A percentile compares a stretch with the other conserved stretches of the same genome.
Evolutionary conservation across 2,113 vertebrate species (phyloP).

Genomic region (Dasyprocta punctata): DNA sequence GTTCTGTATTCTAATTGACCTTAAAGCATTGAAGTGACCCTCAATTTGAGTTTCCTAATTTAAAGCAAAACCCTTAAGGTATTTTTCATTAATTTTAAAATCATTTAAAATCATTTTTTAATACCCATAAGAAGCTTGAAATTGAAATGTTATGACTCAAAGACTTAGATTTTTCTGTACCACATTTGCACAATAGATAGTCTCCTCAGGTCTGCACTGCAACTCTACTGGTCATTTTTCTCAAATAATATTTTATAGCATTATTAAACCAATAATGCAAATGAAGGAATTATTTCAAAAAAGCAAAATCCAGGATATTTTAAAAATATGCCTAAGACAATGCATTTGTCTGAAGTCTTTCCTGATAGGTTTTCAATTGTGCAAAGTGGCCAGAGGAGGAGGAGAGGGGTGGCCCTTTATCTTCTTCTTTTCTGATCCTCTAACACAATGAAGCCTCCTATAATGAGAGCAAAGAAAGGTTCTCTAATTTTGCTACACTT

Average conservation of each 20-base stretch:
- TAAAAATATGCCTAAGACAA: neutral
- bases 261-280: neutral
- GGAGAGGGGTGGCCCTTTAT: neutral
- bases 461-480: neutral
- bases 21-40: neutral
- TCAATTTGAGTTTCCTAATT: conserved; percentile 34
- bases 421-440: neutral
- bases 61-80: conserved; percentile 1
- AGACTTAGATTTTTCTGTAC: neutral
- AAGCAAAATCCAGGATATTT: conserved; percentile 31
- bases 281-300: conserved; percentile 5
- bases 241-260: neutral
- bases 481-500: neutral
- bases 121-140: conserved; percentile 46
- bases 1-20: conserved; percentile 4
- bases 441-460: neutral
- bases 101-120: conserved; percentile 46
- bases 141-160: conserved; percentile 28
- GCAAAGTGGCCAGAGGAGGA: neutral
- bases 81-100: conserved; percentile 57
- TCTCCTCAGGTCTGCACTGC: neutral
- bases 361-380: neutral
- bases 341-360: neutral
- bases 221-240: neutral
- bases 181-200: neutral